Conservation (phyloP, 2,113 vertebrate species). For the Willisornis vidua region DNA sequence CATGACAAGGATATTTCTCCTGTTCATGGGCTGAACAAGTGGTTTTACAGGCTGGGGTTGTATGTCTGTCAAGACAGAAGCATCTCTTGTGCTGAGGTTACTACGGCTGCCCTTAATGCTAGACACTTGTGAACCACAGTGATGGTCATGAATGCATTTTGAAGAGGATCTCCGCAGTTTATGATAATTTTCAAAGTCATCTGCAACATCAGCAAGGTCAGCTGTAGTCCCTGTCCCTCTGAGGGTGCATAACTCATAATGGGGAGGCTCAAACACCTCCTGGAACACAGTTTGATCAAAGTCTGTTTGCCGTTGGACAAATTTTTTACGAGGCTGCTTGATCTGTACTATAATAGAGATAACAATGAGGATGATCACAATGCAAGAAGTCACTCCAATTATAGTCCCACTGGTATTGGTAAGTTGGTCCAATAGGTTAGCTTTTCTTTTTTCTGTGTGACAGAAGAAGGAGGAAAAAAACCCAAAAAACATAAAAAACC, state of each 20-base stretch:
- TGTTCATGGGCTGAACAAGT: constrained; percentile 84
- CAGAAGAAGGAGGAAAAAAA: not conserved
- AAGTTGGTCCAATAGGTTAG: constrained; percentile 95
- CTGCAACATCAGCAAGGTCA: constrained; percentile 91
- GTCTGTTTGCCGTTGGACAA: constrained; percentile 91
- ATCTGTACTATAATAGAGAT: constrained; percentile 96
- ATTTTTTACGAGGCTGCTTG: constrained; percentile 98
- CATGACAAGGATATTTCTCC: constrained; percentile 96
- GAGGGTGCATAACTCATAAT: constrained; percentile 95
- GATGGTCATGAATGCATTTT: constrained; percentile 95
- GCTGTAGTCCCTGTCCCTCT: constrained; percentile 85
- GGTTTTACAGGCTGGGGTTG: constrained; percentile 88
- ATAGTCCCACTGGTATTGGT: constrained; percentile 97
- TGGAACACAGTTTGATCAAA: constrained; percentile 98
- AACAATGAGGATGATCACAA: constrained; percentile 94
- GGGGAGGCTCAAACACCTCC: constrained; percentile 96
- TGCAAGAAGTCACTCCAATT: constrained; percentile 95
- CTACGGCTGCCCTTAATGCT: constrained; percentile 90
- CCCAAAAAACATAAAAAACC: not conserved
- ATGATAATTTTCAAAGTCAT: constrained; percentile 96
- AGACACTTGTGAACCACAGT: constrained; percentile 93
- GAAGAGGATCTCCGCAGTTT: constrained; percentile 93
- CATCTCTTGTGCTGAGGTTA: constrained; percentile 90
- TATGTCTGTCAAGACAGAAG: constrained; percentile 87
- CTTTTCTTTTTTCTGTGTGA: constrained; percentile 90